phyloP scores from a whole-genome alignment of 2,888 invertebrate genomes.

The Pandemis corylana region DNA sequence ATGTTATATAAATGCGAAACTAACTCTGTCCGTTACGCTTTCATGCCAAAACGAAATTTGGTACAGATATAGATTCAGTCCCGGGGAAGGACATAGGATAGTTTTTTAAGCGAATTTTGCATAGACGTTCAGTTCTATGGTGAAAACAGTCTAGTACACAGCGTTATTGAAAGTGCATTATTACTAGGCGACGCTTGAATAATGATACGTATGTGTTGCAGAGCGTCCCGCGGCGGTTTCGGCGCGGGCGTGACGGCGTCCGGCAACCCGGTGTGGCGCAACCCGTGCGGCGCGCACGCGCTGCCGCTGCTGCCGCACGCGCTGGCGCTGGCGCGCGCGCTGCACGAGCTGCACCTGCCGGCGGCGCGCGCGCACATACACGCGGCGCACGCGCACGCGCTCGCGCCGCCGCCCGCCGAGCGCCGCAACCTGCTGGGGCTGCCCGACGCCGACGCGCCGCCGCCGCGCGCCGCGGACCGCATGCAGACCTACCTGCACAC shows the following conservation, averaged over 20 bases:
- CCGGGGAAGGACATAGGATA: no score
- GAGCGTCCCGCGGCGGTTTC: conserved; percentile 94
- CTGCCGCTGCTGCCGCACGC: conserved; percentile 92
- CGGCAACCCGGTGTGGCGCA: conserved; percentile 92
- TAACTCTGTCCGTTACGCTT: no score
- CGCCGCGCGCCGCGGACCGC: conserved; percentile 89
- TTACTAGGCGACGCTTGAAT: no score
- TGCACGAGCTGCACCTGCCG: conserved; percentile 92
- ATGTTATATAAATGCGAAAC: no score
- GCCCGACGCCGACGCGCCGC: conserved; percentile 75
- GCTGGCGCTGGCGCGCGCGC: conserved; percentile 90
- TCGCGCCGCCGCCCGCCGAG: conserved; percentile 90
- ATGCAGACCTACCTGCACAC: conserved; percentile 94
- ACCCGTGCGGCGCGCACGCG: conserved; percentile 94
- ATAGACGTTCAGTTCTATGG: no score
- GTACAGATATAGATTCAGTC: no score
- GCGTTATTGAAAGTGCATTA: no score
- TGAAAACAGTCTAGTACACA: no score
- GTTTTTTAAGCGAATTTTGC: no score
- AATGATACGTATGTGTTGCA: conserved; percentile 42
- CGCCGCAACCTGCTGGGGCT: conserved; percentile 90
- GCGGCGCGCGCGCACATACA: conserved; percentile 87
- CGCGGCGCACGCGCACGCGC: conserved; percentile 88
- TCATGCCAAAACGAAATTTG: no score
- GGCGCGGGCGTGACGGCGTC: conserved; percentile 90